A percentile compares a stretch with the other conserved stretches of the same genome.
These are phyloP conservation scores for Scotopteryx bipunctaria DNA, from an alignment of 2,888 invertebrate species.

Conservation along the genomic window DNA sequence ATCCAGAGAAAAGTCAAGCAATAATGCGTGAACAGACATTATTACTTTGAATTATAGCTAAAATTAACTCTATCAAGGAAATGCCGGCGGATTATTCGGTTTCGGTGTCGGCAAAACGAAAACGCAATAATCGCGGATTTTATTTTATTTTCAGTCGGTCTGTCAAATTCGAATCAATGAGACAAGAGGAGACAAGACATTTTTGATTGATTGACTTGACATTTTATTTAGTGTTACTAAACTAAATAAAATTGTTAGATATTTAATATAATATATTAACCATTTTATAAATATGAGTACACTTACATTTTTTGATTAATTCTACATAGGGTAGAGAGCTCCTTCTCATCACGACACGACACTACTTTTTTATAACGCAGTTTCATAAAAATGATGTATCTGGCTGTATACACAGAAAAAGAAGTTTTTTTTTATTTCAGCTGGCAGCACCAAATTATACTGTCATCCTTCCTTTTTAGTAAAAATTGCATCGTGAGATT, in stretches of 20 bases:
- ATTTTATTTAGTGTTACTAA: too few relatives aligned
- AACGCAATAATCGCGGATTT: background rate
- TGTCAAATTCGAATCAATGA: too few relatives aligned
- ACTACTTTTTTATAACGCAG: too few relatives aligned
- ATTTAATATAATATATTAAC: too few relatives aligned
- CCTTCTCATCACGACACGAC: too few relatives aligned
- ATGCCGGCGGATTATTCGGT: conserved; percentile 43
- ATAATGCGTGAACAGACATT: conserved; percentile 91
- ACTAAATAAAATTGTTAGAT: too few relatives aligned
- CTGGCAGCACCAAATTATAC: conserved; percentile 60
- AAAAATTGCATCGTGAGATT: conserved; percentile 70
- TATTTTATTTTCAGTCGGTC: too few relatives aligned
- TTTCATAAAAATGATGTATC: conserved; percentile 4
- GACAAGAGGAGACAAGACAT: too few relatives aligned
- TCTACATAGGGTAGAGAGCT: too few relatives aligned
- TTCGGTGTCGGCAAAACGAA: background rate
- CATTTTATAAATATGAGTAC: too few relatives aligned
- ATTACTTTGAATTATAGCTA: conserved; percentile 32
- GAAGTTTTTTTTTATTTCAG: conserved; percentile 7
- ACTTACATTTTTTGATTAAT: too few relatives aligned
- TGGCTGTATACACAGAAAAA: conserved; percentile 28
- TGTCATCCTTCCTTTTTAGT: conserved; percentile 67
- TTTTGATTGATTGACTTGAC: too few relatives aligned
- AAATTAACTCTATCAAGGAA: conserved; percentile 40
- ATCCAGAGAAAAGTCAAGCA: conserved; percentile 91